Conservation (phyloP, 2,113 vertebrate genomes). For the Chitala chitala region DNA sequence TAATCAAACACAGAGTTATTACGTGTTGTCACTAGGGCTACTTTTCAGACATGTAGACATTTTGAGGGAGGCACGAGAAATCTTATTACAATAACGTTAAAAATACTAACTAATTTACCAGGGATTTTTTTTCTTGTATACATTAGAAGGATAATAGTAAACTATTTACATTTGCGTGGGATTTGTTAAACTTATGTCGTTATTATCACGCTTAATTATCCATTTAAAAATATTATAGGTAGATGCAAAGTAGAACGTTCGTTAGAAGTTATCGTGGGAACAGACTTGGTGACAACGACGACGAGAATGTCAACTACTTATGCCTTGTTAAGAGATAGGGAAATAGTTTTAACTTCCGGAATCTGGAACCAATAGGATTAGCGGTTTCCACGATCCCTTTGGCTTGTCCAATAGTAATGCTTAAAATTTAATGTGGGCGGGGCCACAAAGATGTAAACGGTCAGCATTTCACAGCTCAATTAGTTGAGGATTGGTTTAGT, state of each 20-base stretch:
- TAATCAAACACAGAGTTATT: not conserved
- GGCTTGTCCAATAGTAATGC: slow-evolving; percentile 41
- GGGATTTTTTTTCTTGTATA: too few relatives aligned
- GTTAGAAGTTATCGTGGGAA: not conserved
- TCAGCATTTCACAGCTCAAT: not conserved
- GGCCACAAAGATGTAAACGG: slow-evolving; percentile 13
- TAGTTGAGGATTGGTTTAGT: slow-evolving; percentile 25
- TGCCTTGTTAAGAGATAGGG: slow-evolving; percentile 22
- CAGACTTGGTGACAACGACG: not conserved
- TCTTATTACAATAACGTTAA: too few relatives aligned
- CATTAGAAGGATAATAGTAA: too few relatives aligned
- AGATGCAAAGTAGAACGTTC: not conserved
- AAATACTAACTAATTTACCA: too few relatives aligned
- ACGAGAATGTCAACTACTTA: slow-evolving; percentile 9
- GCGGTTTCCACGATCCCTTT: not conserved
- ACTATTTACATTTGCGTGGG: too few relatives aligned
- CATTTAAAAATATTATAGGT: too few relatives aligned
- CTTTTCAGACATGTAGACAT: too few relatives aligned
- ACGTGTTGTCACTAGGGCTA: too few relatives aligned
- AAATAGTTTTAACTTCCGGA: slow-evolving; percentile 10
- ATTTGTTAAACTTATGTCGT: too few relatives aligned
- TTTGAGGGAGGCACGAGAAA: not conserved
- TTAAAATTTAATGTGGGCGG: slow-evolving; percentile 32
- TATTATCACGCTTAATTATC: too few relatives aligned
- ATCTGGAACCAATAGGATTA: slow-evolving; percentile 40